Evolutionary conservation across 2,113 vertebrate species (phyloP).

Genomic region (Poeciliopsis occidentalis): DNA sequence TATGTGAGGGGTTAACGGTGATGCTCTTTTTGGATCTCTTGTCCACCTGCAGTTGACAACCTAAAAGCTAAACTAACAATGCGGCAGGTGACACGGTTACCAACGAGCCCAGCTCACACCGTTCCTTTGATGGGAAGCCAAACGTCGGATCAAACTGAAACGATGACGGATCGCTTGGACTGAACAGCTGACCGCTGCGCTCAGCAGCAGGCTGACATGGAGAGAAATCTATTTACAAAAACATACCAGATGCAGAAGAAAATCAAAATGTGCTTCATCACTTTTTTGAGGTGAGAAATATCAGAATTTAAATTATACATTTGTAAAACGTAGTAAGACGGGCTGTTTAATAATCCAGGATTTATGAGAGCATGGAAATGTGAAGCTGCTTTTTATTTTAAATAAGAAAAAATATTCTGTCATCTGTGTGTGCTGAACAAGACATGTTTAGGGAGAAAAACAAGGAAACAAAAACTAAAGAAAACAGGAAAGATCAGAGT

Average conservation of each 20-base stretch:
- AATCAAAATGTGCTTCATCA: conserved; percentile 73
- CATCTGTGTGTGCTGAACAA: conserved; percentile 33
- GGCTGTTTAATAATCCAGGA: conserved; percentile 45
- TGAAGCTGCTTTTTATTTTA: conserved; percentile 13
- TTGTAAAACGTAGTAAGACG: conserved; percentile 74
- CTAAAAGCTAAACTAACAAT: neutral
- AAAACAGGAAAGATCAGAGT: conserved; percentile 51
- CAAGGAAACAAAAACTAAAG: conserved; percentile 61
- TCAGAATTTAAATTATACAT: conserved; percentile 75
- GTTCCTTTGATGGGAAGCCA: too few relatives aligned
- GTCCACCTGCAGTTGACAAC: neutral
- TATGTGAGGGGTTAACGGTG: neutral
- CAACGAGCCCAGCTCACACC: too few relatives aligned
- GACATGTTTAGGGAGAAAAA: conserved; percentile 48
- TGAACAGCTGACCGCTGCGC: neutral
- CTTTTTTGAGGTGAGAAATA: conserved; percentile 69
- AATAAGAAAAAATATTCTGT: conserved; percentile 26
- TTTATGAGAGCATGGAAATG: conserved; percentile 27
- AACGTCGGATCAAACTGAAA: too few relatives aligned
- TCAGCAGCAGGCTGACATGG: neutral
- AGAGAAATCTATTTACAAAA: conserved; percentile 76
- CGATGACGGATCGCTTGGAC: too few relatives aligned
- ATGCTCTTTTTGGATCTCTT: too few relatives aligned
- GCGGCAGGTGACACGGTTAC: neutral
- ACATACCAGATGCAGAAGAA: conserved; percentile 60